These are phyloP conservation scores for Drosophila colorata DNA, from an alignment of 2,888 invertebrate species.

Conservation along the genomic window DNA sequence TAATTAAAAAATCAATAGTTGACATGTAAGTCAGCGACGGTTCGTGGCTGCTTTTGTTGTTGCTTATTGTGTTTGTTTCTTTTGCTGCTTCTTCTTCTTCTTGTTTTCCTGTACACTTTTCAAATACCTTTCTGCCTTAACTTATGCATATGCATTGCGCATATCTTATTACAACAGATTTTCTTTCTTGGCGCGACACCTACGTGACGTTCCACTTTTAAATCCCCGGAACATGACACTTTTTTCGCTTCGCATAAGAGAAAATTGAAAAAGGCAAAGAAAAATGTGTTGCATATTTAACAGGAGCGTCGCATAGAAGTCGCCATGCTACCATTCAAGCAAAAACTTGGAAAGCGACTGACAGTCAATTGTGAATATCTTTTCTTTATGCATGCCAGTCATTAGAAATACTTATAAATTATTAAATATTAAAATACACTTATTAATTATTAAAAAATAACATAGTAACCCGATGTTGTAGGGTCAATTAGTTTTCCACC, in stretches of 20 bases:
- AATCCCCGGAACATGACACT: conserved; percentile 41
- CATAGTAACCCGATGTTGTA: neutral
- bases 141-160: conserved; percentile 76
- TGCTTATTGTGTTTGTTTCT: neutral
- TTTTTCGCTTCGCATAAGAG: conserved; percentile 8
- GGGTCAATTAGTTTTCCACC: too few species aligned
- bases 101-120: conserved; percentile 38
- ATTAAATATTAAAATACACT: neutral
- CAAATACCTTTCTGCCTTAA: conserved; percentile 53
- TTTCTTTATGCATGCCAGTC: conserved; percentile 4
- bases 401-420: neutral
- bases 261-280: conserved; percentile 29
- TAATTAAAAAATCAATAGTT: conserved; percentile 83
- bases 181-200: conserved; percentile 47
- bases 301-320: conserved; percentile 13
- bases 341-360: neutral
- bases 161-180: conserved; percentile 79
- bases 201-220: conserved; percentile 71
- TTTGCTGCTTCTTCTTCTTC: conserved; percentile 13
- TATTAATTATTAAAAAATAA: too few species aligned
- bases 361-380: neutral
- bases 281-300: conserved; percentile 53
- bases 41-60: conserved; percentile 37
- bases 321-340: neutral
- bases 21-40: conserved; percentile 73